These are phyloP conservation scores for Blastobasis lacticolella DNA, from an alignment of 2,888 invertebrate species.

Conservation along the genomic window DNA sequence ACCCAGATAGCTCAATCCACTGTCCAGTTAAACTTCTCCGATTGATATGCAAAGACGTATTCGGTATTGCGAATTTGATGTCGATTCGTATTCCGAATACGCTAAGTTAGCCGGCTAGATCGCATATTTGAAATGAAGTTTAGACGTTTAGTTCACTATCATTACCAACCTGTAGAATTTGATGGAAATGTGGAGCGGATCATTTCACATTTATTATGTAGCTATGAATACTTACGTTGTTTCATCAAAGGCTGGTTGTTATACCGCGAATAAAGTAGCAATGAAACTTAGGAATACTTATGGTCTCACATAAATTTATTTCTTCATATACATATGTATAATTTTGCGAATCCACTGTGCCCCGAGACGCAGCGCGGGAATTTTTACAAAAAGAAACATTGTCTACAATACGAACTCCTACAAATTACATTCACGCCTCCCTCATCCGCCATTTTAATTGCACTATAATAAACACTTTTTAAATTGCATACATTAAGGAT, in stretches of 20 bases:
- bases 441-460: conserved; percentile 46
- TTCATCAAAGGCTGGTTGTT: too few relatives aligned
- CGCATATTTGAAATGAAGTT: too few relatives aligned
- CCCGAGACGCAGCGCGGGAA: conserved; percentile 67
- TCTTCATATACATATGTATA: conserved; percentile 74
- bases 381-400: conserved; percentile 62
- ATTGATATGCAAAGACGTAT: too few relatives aligned
- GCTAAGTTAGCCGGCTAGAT: too few relatives aligned
- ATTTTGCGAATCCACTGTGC: conserved; percentile 72
- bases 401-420: conserved; percentile 53
- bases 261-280: not conserved
- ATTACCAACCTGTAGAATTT: too few relatives aligned
- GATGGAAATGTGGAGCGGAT: too few relatives aligned
- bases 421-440: conserved; percentile 52
- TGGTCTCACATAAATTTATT: conserved; percentile 74
- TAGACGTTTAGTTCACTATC: too few relatives aligned
- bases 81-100: too few relatives aligned
- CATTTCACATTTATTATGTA: too few relatives aligned
- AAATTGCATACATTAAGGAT: conserved; percentile 11
- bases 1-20: conserved; percentile 6
- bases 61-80: too few relatives aligned
- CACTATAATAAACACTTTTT: conserved; percentile 58
- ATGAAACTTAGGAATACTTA: conserved; percentile 24
- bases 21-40: too few relatives aligned
- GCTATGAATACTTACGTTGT: too few relatives aligned